phyloP scores from a whole-genome alignment of 2,113 vertebrate species.

The Macquaria ambigua region DNA sequence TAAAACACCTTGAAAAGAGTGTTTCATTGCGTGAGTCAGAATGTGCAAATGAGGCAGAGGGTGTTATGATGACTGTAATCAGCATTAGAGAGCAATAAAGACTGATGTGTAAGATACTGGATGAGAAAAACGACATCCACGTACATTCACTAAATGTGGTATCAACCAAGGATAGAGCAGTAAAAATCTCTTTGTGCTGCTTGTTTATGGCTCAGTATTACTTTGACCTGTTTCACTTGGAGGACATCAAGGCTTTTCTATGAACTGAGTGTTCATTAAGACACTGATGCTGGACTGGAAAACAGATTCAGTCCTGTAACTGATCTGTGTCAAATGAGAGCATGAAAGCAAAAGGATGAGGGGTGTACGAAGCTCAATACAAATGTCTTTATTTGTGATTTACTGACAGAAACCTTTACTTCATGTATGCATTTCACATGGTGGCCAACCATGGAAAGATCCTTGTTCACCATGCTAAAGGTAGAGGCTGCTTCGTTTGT shows the following conservation, averaged over 20 bases:
- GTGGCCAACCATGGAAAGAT: not conserved
- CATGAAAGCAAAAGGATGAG: not conserved
- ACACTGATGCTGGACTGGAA: not conserved
- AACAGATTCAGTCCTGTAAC: not conserved
- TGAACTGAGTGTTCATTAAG: conserved; percentile 7
- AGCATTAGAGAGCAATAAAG: conserved; percentile 54
- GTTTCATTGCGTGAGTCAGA: conserved; percentile 47
- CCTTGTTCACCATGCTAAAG: not conserved
- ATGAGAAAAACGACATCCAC: conserved; percentile 14
- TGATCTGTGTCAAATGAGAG: not conserved
- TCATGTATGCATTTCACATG: not conserved
- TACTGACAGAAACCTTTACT: not conserved
- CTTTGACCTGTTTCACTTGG: conserved; percentile 21
- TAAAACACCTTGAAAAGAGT: conserved; percentile 51
- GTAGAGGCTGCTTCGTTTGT: not conserved
- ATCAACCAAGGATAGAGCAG: not conserved
- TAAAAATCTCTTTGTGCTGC: conserved; percentile 26
- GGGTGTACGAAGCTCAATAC: too few species aligned
- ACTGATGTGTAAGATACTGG: not conserved
- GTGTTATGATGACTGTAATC: conserved; percentile 50
- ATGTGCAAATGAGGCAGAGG: conserved; percentile 45
- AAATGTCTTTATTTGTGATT: not conserved
- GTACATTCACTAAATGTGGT: conserved; percentile 4
- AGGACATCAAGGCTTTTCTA: conserved; percentile 30
- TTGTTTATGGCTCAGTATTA: conserved; percentile 16